Conservation (phyloP, 2,888 invertebrate genomes). For the Liodrosophila aerea region DNA sequence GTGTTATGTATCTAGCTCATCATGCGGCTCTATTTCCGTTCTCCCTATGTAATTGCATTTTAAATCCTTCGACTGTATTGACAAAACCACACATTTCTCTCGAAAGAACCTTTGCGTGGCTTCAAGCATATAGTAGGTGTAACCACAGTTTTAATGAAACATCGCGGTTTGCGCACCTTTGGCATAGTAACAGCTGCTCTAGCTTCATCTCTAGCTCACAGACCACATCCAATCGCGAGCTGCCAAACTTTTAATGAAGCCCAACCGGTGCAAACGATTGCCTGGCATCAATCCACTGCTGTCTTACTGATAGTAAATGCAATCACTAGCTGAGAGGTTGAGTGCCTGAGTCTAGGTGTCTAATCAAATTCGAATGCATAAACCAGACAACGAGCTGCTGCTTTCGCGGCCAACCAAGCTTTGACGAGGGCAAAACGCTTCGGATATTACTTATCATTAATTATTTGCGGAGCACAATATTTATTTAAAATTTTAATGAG, state of each 20-base stretch:
- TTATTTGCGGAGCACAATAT: conserved; percentile 60
- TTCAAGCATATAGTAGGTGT: conserved; percentile 21
- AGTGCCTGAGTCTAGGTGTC: conserved; percentile 4
- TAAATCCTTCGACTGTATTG: conserved; percentile 7
- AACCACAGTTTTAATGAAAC: conserved; percentile 64
- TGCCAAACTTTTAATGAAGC: conserved; percentile 68
- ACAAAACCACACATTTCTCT: conserved; percentile 12
- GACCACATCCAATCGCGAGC: conserved; percentile 54
- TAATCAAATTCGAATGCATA: conserved; percentile 62
- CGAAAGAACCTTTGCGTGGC: neutral
- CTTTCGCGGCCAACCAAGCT: conserved; percentile 61
- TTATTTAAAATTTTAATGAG: conserved; percentile 71
- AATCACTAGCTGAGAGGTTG: too few species aligned
- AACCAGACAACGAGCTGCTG: conserved; percentile 23
- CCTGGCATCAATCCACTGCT: conserved; percentile 47
- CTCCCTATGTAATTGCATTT: too few species aligned
- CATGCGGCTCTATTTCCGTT: too few species aligned
- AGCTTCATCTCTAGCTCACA: neutral
- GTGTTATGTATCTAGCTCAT: too few species aligned
- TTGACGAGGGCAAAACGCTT: conserved; percentile 39
- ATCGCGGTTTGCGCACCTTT: conserved; percentile 46
- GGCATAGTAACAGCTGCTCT: conserved; percentile 1
- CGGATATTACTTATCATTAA: conserved; percentile 70
- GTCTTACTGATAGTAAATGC: neutral
- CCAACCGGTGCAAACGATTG: conserved; percentile 40